Base-by-base conservation (phyloP, 2,797 vertebrate genomes). In the Microcaecilia unicolor region DNA sequence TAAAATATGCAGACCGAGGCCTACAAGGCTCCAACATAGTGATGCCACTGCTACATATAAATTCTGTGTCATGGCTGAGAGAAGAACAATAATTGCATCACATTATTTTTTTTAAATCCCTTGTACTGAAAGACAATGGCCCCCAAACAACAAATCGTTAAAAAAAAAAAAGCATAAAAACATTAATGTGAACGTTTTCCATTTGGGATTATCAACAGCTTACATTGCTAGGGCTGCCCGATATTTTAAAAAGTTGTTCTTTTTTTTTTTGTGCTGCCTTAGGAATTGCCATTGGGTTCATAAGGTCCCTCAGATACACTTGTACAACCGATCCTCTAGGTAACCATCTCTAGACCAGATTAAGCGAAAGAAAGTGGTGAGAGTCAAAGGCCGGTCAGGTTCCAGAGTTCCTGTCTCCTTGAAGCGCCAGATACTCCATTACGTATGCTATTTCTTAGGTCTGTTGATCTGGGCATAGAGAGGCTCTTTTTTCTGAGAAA, bases 401-500 rank as follows among this genome's bases (percentile, higher is more conserved):
- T 48, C 67, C 41, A 36, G 67, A 48, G 61, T 58, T 70, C 72
- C 57, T 14, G 56, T 69, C 57, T 50, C 63, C 76, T 48, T 32
- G 72, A 64, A 75, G 74, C 70, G 67, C 66, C 67, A 58, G 60
- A 44, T 69, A 67, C 69, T 84, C 58, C 15, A 44, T 19, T 54
- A 56, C 22, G 28, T 59, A 62, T 34, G 62, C 68, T 88, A 91
- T 85, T 92, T 96, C 89, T 91, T 94, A 81, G 85, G 89, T 87
- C 91, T 96, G 86, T 83, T 88, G 85, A 98, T 93, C 85, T 89
- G 83, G 72, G 91, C 92, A 51, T 96, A 96, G 74, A 98, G 89
- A 81, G 91, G 90, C 75, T 93, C 92, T 61, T 94, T 92, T 60
- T 37, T 30, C 18, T 28, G 6, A 10, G 3, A 15, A 11, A 29